Conservation (phyloP, 2,888 invertebrate species). For the Dicranocentrus wangi region DNA sequence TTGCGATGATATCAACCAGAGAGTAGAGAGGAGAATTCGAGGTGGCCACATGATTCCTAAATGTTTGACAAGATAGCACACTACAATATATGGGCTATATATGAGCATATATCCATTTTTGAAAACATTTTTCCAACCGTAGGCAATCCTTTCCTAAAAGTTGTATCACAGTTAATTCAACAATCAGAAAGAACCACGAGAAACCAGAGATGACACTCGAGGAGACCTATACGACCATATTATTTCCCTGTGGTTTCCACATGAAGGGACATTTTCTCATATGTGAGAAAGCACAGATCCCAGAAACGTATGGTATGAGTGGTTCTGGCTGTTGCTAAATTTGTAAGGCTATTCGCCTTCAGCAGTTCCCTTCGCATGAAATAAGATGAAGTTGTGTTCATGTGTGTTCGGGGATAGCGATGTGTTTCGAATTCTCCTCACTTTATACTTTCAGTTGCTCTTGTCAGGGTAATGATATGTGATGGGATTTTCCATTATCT, state of each 20-base stretch:
- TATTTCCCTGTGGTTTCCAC: background rate
- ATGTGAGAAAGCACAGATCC: too few relatives aligned
- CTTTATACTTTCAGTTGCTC: conserved; percentile 58
- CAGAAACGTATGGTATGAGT: too few relatives aligned
- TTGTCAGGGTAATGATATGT: conserved; percentile 58
- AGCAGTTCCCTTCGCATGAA: background rate
- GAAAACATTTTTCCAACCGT: conserved; percentile 10
- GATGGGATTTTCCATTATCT: conserved; percentile 63
- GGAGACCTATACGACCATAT: background rate
- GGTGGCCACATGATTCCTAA: background rate
- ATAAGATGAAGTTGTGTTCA: background rate
- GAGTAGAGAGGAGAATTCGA: background rate
- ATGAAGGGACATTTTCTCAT: too few relatives aligned
- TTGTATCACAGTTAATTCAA: conserved; percentile 30
- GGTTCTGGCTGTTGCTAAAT: too few relatives aligned
- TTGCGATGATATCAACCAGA: too few relatives aligned
- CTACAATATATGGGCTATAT: too few relatives aligned
- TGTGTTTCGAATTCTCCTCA: conserved; percentile 31
- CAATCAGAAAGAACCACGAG: conserved; percentile 9
- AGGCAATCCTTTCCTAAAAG: conserved; percentile 6
- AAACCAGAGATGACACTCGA: conserved; percentile 24
- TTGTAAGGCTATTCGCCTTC: background rate
- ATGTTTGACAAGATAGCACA: conserved; percentile 11
- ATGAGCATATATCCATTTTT: conserved; percentile 32
- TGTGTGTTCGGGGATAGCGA: conserved; percentile 9